phyloP scores from a whole-genome alignment of 2,888 invertebrate species.

The Acleris holmiana region DNA sequence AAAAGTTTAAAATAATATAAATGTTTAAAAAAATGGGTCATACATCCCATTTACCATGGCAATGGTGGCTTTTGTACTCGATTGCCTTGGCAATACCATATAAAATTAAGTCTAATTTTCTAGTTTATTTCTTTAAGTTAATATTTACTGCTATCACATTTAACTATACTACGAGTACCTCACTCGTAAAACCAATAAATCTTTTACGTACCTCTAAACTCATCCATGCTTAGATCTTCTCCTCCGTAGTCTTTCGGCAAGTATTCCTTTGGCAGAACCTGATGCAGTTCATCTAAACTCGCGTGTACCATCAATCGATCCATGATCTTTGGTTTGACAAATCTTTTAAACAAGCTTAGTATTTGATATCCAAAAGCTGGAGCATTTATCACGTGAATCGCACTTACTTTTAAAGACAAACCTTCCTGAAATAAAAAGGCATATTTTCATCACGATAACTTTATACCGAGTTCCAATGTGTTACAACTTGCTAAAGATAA shows the following conservation, averaged over 20 bases:
- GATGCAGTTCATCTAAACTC: slow-evolving; percentile 58
- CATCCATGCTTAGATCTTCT: slow-evolving; percentile 55
- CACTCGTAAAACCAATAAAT: neutral
- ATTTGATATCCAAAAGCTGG: slow-evolving; percentile 60
- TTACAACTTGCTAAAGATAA: too few species aligned
- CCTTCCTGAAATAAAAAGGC: slow-evolving; percentile 70
- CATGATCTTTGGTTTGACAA: slow-evolving; percentile 69
- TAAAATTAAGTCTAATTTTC: too few species aligned
- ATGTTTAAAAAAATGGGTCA: too few species aligned
- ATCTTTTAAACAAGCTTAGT: slow-evolving; percentile 63
- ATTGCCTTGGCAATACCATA: too few species aligned
- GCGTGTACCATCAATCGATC: slow-evolving; percentile 64
- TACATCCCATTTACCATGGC: too few species aligned
- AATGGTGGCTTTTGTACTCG: too few species aligned
- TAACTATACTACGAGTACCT: too few species aligned
- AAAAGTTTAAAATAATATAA: too few species aligned
- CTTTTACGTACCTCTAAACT: slow-evolving; percentile 61
- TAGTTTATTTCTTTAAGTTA: too few species aligned
- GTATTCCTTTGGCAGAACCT: slow-evolving; percentile 59
- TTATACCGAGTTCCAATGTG: too few species aligned
- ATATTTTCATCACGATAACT: too few species aligned
- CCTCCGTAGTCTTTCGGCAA: slow-evolving; percentile 70
- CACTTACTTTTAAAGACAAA: slow-evolving; percentile 64
- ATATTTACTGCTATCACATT: too few species aligned
- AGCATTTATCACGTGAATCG: slow-evolving; percentile 73